These are phyloP conservation scores for Pangasius djambal DNA, from an alignment of 2,797 vertebrate genomes.

Conservation along the genomic window DNA sequence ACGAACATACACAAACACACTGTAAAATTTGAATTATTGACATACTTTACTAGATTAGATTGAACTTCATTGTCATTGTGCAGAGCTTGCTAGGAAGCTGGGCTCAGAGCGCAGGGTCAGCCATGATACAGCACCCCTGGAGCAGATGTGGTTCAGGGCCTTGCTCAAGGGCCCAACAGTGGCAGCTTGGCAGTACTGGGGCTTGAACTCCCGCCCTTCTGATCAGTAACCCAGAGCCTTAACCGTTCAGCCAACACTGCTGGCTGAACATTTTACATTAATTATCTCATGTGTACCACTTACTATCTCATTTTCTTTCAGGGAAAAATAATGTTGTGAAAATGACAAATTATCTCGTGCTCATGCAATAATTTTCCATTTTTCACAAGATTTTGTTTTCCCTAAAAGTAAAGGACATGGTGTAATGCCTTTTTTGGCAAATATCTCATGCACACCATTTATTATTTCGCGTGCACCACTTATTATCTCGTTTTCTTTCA, in stretches of 20 bases:
- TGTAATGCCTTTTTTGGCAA: not conserved
- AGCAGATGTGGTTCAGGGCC: too few relatives aligned
- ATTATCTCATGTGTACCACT: not conserved
- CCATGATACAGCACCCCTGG: too few relatives aligned
- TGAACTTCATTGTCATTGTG: too few relatives aligned
- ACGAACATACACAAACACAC: slow-evolving; percentile 23
- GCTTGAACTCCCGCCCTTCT: not conserved
- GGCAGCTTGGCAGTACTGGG: too few relatives aligned
- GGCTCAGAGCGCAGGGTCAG: too few relatives aligned
- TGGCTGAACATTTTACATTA: too few relatives aligned
- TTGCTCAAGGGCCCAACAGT: not conserved
- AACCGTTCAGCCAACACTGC: not conserved
- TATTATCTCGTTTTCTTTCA: not conserved
- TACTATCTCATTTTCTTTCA: too few relatives aligned
- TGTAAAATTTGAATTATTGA: not conserved
- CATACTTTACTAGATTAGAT: too few relatives aligned
- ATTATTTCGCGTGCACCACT: not conserved
- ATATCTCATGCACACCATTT: not conserved
- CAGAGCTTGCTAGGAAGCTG: too few relatives aligned
- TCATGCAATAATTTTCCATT: not conserved
- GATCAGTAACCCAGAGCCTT: not conserved
- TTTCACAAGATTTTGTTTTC: not conserved
- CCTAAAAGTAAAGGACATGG: not conserved
- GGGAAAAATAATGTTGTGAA: not conserved
- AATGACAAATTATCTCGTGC: not conserved